Conservation (phyloP, 2,113 vertebrate species). For the Actenoides hombroni region DNA sequence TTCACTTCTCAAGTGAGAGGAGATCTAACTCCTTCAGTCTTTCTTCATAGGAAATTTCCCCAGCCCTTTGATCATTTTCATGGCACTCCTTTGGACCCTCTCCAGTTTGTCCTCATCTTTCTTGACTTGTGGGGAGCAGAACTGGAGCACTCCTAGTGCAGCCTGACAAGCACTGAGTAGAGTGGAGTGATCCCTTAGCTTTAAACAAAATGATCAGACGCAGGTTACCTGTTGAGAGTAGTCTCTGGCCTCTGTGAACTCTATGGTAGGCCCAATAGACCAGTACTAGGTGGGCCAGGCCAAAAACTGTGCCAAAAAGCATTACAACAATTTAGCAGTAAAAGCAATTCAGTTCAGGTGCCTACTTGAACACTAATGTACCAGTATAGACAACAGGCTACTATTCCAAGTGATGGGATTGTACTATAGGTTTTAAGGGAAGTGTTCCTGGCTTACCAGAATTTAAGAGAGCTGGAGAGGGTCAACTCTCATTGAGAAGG, state of each 20-base stretch:
- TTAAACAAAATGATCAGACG: background rate
- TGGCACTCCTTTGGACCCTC: background rate
- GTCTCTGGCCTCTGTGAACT: background rate
- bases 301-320: background rate
- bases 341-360: background rate
- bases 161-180: background rate
- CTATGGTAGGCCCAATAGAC: background rate
- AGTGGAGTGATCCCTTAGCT: background rate
- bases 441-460: background rate
- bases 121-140: background rate
- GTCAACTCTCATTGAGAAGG: background rate
- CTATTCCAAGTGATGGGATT: background rate
- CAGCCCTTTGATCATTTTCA: background rate
- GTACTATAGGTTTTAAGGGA: background rate
- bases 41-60: background rate
- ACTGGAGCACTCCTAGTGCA: background rate
- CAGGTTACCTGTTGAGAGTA: background rate
- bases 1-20: background rate
- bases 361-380: background rate
- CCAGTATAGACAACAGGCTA: background rate
- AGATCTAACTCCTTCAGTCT: background rate
- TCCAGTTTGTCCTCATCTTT: background rate
- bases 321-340: background rate
- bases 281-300: background rate
- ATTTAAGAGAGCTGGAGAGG: background rate